phyloP scores from a whole-genome alignment of 2,113 vertebrate genomes.

The Oriolus oriolus region DNA sequence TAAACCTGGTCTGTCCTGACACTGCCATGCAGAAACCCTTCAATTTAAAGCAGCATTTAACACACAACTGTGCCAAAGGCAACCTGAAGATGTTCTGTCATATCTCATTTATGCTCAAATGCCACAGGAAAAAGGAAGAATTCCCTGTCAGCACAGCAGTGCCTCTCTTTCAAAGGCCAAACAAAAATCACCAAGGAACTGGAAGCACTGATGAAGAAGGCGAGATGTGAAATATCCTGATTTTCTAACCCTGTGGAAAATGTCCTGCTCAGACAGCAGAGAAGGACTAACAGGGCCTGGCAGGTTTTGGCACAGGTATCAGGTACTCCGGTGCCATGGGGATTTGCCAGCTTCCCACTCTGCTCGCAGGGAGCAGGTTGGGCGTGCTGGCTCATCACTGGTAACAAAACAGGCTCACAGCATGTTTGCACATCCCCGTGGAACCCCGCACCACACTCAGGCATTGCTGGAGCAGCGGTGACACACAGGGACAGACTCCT shows the following conservation, averaged over 20 bases:
- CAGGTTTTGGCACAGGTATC: background rate
- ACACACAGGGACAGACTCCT: background rate
- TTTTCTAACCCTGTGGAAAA: background rate
- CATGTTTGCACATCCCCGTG: accelerated
- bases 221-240: background rate
- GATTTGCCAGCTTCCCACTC: background rate
- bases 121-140: background rate
- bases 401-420: background rate
- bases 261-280: background rate
- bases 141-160: background rate
- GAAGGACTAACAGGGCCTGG: background rate
- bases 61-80: slow-evolving; percentile 21
- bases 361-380: background rate
- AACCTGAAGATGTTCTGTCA: slow-evolving; percentile 32
- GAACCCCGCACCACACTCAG: no score
- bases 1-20: background rate
- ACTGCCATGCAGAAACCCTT: background rate
- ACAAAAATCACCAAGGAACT: background rate
- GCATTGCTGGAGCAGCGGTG: background rate
- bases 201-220: background rate
- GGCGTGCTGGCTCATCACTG: background rate
- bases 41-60: slow-evolving; percentile 19
- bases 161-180: background rate
- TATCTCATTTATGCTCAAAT: background rate
- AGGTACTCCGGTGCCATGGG: accelerated